phyloP scores from a whole-genome alignment of 1,140 invertebrate species.

The Leptopilina boulardi region DNA sequence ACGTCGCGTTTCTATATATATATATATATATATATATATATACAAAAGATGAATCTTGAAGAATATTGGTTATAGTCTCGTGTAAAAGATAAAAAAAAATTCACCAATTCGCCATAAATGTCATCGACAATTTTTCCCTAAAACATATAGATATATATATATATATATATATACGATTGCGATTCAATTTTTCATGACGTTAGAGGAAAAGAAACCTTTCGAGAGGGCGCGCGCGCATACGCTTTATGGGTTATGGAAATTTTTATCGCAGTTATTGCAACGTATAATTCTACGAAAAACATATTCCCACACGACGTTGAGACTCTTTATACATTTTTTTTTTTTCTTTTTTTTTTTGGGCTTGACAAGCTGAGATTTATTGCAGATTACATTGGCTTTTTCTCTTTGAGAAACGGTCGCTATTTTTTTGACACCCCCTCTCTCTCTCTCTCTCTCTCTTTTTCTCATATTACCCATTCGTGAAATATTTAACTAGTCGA shows the following conservation, averaged over 20 bases:
- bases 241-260: constrained; percentile 33
- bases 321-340: constrained; percentile 19
- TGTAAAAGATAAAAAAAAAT: constrained; percentile 47
- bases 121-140: constrained; percentile 36
- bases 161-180: constrained; percentile 41
- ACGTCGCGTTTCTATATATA: not conserved
- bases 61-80: not conserved
- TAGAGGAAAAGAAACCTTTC: constrained; percentile 1
- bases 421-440: not conserved
- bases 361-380: constrained; percentile 6
- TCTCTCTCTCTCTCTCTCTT: too few relatives aligned
- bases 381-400: constrained; percentile 18
- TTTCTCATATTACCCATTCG: too few relatives aligned
- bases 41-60: constrained; percentile 35
- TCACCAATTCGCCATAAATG: constrained; percentile 30
- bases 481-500: too few relatives aligned
- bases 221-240: too few relatives aligned
- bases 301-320: constrained; percentile 13
- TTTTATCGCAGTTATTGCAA: constrained; percentile 40
- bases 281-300: constrained; percentile 21
- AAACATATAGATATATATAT: too few relatives aligned
- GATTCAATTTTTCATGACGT: constrained; percentile 46
- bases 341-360: too few relatives aligned
- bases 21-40: not conserved
- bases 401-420: not conserved